Conservation (phyloP, 2,113 vertebrate species). For the Rhineura floridana region DNA sequence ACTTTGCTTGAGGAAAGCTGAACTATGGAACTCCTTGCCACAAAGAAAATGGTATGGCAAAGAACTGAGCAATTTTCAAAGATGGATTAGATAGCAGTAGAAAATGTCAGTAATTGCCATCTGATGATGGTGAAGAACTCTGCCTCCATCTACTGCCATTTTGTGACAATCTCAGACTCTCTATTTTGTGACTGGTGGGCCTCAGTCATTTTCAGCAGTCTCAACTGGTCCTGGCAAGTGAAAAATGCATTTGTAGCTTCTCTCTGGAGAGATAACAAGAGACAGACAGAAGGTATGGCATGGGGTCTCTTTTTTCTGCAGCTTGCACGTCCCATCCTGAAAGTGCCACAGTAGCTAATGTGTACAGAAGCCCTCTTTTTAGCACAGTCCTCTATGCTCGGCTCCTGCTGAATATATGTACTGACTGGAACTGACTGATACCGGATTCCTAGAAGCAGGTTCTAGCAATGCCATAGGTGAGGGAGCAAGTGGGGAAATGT, state of each 20-base stretch:
- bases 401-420: background rate
- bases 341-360: background rate
- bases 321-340: background rate
- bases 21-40: too few relatives aligned
- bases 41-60: too few relatives aligned
- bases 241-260: background rate
- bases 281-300: background rate
- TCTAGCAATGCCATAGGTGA: background rate
- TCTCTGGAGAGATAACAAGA: background rate
- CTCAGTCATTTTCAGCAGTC: too few relatives aligned
- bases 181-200: too few relatives aligned
- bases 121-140: too few relatives aligned
- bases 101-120: too few relatives aligned
- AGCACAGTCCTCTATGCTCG: background rate
- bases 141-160: too few relatives aligned
- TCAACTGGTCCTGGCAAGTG: too few relatives aligned
- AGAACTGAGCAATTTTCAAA: too few relatives aligned
- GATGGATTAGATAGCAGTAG: too few relatives aligned
- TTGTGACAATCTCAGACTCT: too few relatives aligned
- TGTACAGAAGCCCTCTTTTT: background rate
- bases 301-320: background rate
- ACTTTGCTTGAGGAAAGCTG: too few relatives aligned
- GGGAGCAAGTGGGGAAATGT: constrained; percentile 14
- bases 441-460: background rate
- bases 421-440: background rate